Base-by-base conservation (phyloP, 2,797 vertebrate genomes). In the Spondyliosoma cantharus region DNA sequence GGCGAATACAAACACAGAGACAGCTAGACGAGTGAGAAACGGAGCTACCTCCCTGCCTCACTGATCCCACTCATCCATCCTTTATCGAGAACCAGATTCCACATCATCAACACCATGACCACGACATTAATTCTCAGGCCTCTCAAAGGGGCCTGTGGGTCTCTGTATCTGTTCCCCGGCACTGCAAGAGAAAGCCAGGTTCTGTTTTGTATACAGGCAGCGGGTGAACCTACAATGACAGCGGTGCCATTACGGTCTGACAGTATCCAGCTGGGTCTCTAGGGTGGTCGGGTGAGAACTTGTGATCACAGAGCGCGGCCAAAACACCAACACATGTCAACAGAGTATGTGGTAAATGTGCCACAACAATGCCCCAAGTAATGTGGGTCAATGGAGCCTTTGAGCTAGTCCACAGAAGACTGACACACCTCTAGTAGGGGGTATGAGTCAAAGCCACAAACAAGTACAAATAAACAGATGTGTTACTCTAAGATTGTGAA, bases 221-320 rank as follows among this genome's bases (percentile, higher is more conserved):
- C 45, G 58, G 76, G 71, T 58, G 81, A 83, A 71, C 60, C 56
- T 15, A 65, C 73, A 84, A 68, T 46, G 78, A 80, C 83, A 82
- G 81, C 27, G 12, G 54, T 71, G 70, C 72, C 81, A 53, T 85
- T 85, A 82, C 75, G 64, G 65, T 78, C 86, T 92, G 91, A 94
- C 71, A 65, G 83, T 78, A 77, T 84, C 84, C 90, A 93, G 92
- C 85, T 86, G 90, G 87, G 78, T 82, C 83, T 87, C 86, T 50
- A 27, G 79, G 86, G 89, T 89, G 87, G 86, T 90, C 90, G 79
- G 83, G 80, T 83, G 87, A 84, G 68, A 78, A 54, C 85, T 67
- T 78, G 64, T 84, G 81, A 90, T 86, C 84, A 83, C 20, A 59
- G 53, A 81, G 71, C 52, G 1, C 59, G 58, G 76, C 60, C 57